Conservation (phyloP, 92 coral and sea anemone species). For the Epizoanthus rinbou region DNA sequence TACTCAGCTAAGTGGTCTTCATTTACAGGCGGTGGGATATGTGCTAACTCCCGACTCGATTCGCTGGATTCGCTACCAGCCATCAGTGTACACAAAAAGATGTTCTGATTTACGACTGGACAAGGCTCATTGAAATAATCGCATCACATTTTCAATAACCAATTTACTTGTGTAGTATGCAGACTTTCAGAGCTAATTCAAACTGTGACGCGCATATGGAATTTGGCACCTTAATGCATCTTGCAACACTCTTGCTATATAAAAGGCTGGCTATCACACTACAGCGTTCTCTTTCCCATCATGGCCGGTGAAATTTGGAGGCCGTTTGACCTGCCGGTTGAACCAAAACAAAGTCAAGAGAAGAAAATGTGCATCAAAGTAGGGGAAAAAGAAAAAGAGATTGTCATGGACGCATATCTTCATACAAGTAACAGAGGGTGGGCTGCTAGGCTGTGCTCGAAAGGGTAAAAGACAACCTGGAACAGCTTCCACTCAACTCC, state of each 20-base stretch:
- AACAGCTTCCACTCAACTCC: slow-evolving; percentile 45
- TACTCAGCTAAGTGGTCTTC: slow-evolving; percentile 44
- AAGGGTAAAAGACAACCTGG: slow-evolving; percentile 36
- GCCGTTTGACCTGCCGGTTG: slow-evolving; percentile 38
- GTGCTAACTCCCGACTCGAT: slow-evolving; percentile 36
- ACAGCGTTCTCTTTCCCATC: slow-evolving; percentile 8
- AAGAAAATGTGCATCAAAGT: slow-evolving; percentile 45
- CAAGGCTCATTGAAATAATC: slow-evolving; percentile 37
- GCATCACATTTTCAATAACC: slow-evolving; percentile 27
- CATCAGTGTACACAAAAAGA: slow-evolving; percentile 44
- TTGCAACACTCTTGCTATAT: slow-evolving; percentile 39
- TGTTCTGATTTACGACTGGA: slow-evolving; percentile 31
- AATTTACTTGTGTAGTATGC: slow-evolving; percentile 12
- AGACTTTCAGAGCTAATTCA: slow-evolving; percentile 9
- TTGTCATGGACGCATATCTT: slow-evolving; percentile 44
- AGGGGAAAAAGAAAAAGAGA: slow-evolving; percentile 47
- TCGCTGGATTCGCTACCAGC: slow-evolving; percentile 39
- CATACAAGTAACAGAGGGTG: slow-evolving; percentile 44
- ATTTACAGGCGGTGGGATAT: slow-evolving; percentile 46
- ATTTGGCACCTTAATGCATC: slow-evolving; percentile 45
- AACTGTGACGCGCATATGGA: slow-evolving; percentile 38
- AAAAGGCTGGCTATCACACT: slow-evolving; percentile 26
- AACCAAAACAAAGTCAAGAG: slow-evolving; percentile 19
- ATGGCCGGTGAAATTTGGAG: slow-evolving; percentile 37
- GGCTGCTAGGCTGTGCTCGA: slow-evolving; percentile 43